Base-by-base conservation (phyloP, 2,888 invertebrate species). In the Cephonodes hylas region DNA sequence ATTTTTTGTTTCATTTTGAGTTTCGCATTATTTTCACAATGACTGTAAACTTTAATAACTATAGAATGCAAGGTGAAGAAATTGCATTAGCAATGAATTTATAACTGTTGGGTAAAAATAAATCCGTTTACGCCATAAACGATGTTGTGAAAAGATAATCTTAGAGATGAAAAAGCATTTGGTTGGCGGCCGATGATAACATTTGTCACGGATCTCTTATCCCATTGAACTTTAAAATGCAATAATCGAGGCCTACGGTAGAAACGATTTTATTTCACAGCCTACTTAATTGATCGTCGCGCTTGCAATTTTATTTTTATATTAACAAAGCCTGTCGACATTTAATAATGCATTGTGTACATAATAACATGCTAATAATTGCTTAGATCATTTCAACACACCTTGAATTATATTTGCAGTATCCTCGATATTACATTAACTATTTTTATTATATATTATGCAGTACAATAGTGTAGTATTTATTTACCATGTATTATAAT, bases 111-210 rank as follows among this genome's bases (percentile, higher is more conserved):
- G 18, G 42, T 42, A 25, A 46, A 46, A 13, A 63, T 46, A 44
- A 66, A 64, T 38, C 61, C 38, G 58, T 73, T 79, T 79, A 63
- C 77, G 64, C 76, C 80, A 82, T 74, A 70, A 73, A 66, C 68
- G 68, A 64, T 66, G 71, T 83, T 81, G 77, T 76, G 80, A 74
- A 79, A 76, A 78, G 67, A 66, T 69, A 65, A 67, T 72, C 74
- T 75, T 79, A 74, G 71, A 62, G 72, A 69, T 73, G 73, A 74
- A 13, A 38, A 46, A 59, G 15, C 8, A 5, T 15, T 23, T 59
- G 20, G 2, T 15, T 25, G 38, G 38, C 34, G n/a, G 42, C 22
- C 20, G 2, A 6, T 18, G 2, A 6, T 18, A n/a, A 23, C n/a
- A 18, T 31, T 27, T 59, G 45, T 34, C 27, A 31, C 53, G 23